Evolutionary conservation across 2,113 vertebrate species (phyloP).

Genomic region (Saccopteryx leptura): DNA sequence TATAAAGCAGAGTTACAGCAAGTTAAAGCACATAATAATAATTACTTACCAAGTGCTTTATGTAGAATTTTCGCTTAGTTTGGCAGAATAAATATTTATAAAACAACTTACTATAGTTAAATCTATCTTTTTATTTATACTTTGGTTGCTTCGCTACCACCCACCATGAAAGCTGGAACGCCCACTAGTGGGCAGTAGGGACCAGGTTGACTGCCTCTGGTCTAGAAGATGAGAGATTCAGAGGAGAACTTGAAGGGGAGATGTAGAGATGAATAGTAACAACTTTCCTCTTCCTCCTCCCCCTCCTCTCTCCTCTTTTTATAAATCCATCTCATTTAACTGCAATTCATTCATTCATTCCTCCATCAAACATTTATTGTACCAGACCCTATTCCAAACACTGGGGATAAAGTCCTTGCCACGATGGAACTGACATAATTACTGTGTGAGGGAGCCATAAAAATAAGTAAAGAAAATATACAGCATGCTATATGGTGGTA

Average conservation of each 20-base stretch:
- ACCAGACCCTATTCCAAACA: not conserved
- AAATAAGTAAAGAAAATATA: not conserved
- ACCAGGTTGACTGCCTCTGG: no score
- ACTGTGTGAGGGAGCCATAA: not conserved
- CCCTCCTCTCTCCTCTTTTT: not conserved
- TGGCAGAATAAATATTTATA: no score
- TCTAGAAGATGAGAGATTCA: not conserved
- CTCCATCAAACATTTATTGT: not conserved
- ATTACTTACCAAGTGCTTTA: no score
- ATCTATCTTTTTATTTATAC: no score
- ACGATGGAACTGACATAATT: not conserved
- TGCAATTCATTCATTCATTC: not conserved
- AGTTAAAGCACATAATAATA: no score
- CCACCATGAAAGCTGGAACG: no score
- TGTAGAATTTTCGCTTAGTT: no score
- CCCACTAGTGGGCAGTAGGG: no score
- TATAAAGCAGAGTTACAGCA: no score
- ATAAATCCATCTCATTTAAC: not conserved
- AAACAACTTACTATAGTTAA: no score
- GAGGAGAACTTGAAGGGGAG: not conserved
- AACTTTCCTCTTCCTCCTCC: not conserved
- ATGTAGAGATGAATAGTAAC: not conserved
- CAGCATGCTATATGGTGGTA: not conserved
- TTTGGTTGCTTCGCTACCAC: no score
- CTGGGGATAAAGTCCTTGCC: not conserved